Evolutionary conservation across 2,888 invertebrate species (phyloP).

Genomic region (Pristionchus maxplancki): DNA sequence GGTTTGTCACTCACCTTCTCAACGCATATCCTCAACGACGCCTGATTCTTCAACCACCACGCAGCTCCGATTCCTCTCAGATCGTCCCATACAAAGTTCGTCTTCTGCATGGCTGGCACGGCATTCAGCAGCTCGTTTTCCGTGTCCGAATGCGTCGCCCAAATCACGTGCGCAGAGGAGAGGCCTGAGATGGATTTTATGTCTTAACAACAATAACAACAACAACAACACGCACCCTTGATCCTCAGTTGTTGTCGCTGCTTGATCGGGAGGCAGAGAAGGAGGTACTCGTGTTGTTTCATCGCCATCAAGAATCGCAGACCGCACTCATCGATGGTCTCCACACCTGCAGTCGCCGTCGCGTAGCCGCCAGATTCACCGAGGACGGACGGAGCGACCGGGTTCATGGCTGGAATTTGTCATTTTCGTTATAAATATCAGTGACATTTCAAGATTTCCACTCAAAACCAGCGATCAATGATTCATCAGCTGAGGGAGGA

Average conservation of each 20-base stretch:
- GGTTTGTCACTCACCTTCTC: constrained; percentile 86
- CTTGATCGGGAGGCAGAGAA: constrained; percentile 91
- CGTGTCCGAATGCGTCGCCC: constrained; percentile 99
- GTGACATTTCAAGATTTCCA: no score
- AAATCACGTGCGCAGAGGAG: constrained; percentile 88
- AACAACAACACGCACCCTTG: constrained; percentile 26
- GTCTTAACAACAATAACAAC: no score
- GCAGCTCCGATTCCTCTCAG: constrained; percentile 93
- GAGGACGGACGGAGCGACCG: constrained; percentile 65
- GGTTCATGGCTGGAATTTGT: constrained; percentile 68
- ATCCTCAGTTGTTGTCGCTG: constrained; percentile 84
- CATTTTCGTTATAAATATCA: no score
- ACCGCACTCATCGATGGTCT: constrained; percentile 92
- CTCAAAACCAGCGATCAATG: no score
- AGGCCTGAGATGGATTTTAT: constrained; percentile 53
- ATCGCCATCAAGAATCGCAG: constrained; percentile 93
- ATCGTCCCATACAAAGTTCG: constrained; percentile 87
- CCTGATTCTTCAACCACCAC: constrained; percentile 94
- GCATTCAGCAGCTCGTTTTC: constrained; percentile 93
- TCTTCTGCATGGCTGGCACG: constrained; percentile 82
- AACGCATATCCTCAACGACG: constrained; percentile 87
- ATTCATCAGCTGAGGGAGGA: not conserved
- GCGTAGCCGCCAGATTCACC: constrained; percentile 73
- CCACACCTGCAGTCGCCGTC: constrained; percentile 69
- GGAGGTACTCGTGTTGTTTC: constrained; percentile 96